Evolutionary conservation across 2,797 vertebrate genomes (phyloP), one percentile per base, ranked within the genome.

Genomic region (Rhabdomys pumilio): DNA sequence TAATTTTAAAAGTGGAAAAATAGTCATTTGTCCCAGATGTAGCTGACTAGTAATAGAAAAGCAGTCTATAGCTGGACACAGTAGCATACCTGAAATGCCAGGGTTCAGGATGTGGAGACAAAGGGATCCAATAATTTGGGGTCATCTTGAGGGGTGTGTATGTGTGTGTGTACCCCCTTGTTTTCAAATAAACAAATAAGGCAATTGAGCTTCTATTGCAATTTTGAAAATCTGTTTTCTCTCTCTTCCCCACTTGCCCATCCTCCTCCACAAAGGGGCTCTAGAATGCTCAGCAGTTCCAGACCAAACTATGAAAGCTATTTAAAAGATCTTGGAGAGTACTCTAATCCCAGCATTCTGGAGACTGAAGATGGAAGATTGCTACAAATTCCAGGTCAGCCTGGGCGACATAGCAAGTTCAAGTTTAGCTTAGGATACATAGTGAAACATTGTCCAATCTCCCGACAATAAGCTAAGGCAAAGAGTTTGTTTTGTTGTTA

Each of bases 401-500:
- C 47, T 17, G 34, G n/a, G 69, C 14, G 31, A 31, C n/a, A 29
- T 73, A 73, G 50, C 38, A 55, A 38, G 34, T 69, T 86, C 31
- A 86, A 38, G 50, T 41, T 22, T 44, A 26, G 41, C 73, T 24
- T 75, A 55, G 67, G 24, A 29, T 38, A 57, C n/a, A 55, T 55
- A 87, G 34, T 26, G 50, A 86, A 72, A 88, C n/a, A 6, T 59
- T 53, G 59, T 63, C 83, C 31, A 7, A 0, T 75, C 9, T 88
- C 24, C n/a, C 4, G 11, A 41, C 53, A 69, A 19, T 65, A 86
- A 83, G 17, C 44, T 31, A 73, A 19, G 8, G 9, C 69, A 53
- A 61, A 83, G 82, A 61, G 59, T 81, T 93, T 63, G 19, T 88
- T 93, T 96, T 84, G 82, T 88, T 93, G 8, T 82, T 85, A 94